Evolutionary conservation across 2,113 vertebrate species (phyloP).

Genomic region (Kryptolebias marmoratus): DNA sequence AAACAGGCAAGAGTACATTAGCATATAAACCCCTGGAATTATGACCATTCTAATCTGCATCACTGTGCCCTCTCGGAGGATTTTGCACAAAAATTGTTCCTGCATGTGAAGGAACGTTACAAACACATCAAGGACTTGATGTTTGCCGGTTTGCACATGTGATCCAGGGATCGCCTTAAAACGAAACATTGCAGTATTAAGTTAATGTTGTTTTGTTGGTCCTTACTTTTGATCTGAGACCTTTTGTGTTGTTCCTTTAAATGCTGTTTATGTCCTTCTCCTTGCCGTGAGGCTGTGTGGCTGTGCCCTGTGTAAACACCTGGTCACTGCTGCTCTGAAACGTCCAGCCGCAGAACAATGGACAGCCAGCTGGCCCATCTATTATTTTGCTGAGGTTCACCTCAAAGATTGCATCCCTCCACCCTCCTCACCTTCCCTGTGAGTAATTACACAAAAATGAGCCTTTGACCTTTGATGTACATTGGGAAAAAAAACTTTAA

Average conservation of each 20-base stretch:
- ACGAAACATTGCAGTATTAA: background rate
- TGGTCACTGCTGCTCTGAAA: constrained; percentile 71
- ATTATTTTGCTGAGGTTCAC: constrained; percentile 81
- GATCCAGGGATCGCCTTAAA: background rate
- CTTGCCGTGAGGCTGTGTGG: constrained; percentile 52
- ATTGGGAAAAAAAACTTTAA: constrained; percentile 72
- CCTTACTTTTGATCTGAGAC: constrained; percentile 26
- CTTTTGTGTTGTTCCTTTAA: constrained; percentile 51
- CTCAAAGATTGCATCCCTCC: constrained; percentile 57
- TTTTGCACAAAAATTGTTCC: constrained; percentile 10
- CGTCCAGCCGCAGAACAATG: constrained; percentile 79
- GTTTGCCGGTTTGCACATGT: constrained; percentile 19
- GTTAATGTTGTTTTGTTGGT: background rate
- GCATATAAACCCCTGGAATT: constrained; percentile 80
- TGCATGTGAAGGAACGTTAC: constrained; percentile 15
- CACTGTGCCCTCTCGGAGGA: constrained; percentile 38
- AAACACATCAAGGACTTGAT: constrained; percentile 43
- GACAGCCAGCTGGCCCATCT: constrained; percentile 76
- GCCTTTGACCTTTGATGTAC: constrained; percentile 82
- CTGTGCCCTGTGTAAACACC: constrained; percentile 77
- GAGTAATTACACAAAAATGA: constrained; percentile 82
- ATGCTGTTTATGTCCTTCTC: constrained; percentile 54
- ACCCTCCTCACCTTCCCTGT: constrained; percentile 44
- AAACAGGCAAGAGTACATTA: constrained; percentile 77
- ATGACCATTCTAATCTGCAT: constrained; percentile 73